Percentiles rank a stretch among this genome's conserved stretches.
phyloP scores from a whole-genome alignment of 1,140 invertebrate species.

The Oncopeltus fasciatus region DNA sequence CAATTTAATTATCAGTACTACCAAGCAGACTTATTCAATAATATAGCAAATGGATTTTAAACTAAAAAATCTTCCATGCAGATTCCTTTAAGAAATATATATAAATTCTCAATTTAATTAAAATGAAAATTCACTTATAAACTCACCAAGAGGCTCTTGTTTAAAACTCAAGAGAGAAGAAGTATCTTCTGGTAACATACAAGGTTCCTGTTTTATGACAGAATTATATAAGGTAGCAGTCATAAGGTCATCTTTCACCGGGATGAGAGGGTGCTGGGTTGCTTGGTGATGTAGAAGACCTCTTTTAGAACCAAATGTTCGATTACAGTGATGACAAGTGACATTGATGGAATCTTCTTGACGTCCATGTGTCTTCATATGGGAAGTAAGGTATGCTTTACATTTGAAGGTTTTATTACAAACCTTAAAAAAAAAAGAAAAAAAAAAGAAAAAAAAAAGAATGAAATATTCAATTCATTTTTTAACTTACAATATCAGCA shows the following conservation, averaged over 20 bases:
- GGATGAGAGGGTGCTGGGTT: neutral
- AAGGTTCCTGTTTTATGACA: neutral
- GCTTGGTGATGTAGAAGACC: conserved; percentile 2
- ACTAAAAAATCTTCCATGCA: no score
- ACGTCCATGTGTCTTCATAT: conserved; percentile 14
- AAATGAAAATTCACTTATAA: no score
- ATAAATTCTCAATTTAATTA: no score
- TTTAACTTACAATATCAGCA: neutral
- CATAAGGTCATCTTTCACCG: neutral
- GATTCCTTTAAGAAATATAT: no score
- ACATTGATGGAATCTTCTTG: neutral
- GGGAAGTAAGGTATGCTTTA: conserved; percentile 15
- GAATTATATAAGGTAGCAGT: neutral
- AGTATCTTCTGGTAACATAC: neutral
- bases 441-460: no score
- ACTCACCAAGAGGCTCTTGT: conserved; percentile 3
- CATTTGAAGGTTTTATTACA: conserved; percentile 18
- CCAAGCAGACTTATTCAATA: no score
- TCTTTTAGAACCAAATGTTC: neutral
- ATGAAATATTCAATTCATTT: neutral
- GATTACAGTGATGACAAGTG: neutral
- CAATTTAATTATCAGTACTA: no score
- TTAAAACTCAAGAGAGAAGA: neutral
- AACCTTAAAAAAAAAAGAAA: conserved; percentile 13
- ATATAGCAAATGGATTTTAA: no score